A percentile compares a stretch with the other conserved stretches of the same genome.
Evolutionary conservation across 2,888 invertebrate species (phyloP).

Genomic region (Drosophila nr. fundita): DNA sequence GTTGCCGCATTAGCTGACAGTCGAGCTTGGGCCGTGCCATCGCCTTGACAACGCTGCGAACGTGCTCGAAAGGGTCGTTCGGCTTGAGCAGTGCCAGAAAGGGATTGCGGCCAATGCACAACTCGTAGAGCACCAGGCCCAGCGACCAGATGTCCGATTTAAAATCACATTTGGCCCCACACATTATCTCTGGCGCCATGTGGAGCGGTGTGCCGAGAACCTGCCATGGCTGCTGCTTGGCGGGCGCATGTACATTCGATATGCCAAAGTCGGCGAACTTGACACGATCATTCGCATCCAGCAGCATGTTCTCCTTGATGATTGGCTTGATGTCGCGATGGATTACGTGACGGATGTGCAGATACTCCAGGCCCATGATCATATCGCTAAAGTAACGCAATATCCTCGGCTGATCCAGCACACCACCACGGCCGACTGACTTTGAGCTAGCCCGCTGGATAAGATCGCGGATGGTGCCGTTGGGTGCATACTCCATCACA

Average conservation of each 20-base stretch:
- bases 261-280: slow-evolving; percentile 91
- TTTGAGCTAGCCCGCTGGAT: slow-evolving; percentile 47
- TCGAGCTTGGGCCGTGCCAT: slow-evolving; percentile 63
- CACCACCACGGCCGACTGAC: slow-evolving; percentile 9
- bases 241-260: slow-evolving; percentile 75
- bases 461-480: slow-evolving; percentile 81
- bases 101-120: slow-evolving; percentile 84
- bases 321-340: slow-evolving; percentile 91
- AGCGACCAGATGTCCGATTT: slow-evolving; percentile 91
- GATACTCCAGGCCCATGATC: slow-evolving; percentile 83
- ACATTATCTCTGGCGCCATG: slow-evolving; percentile 90
- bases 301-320: slow-evolving; percentile 90
- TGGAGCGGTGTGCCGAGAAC: slow-evolving; percentile 89
- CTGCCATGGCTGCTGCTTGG: slow-evolving; percentile 53
- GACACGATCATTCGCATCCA: slow-evolving; percentile 88
- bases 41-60: slow-evolving; percentile 59
- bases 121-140: slow-evolving; percentile 90
- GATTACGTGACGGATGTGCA: slow-evolving; percentile 85
- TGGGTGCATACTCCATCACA: slow-evolving; percentile 83
- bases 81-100: slow-evolving; percentile 58
- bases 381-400: slow-evolving; percentile 85
- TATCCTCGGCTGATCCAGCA: slow-evolving; percentile 62
- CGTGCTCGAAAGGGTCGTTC: slow-evolving; percentile 52
- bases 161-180: slow-evolving; percentile 88
- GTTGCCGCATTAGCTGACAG: slow-evolving; percentile 59